Conservation (phyloP, 1,140 invertebrate genomes). For the Drosophila persimilis region DNA sequence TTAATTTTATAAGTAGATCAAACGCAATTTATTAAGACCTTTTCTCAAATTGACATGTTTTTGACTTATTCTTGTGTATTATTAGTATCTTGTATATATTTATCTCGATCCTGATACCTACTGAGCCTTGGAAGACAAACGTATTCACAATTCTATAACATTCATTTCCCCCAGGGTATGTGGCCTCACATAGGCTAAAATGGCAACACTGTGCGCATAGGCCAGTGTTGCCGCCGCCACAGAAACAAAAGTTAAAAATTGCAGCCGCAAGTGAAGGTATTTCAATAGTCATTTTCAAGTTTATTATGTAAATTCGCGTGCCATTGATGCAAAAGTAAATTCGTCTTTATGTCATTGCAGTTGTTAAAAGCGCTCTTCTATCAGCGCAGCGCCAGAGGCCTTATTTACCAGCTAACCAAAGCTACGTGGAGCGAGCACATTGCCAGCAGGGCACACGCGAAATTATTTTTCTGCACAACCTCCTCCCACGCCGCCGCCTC, state of each 20-base stretch:
- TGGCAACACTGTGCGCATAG: too few species aligned
- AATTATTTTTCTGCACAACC: constrained; percentile 49
- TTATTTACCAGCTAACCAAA: constrained; percentile 28
- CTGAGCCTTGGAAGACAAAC: too few species aligned
- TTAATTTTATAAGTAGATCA: too few species aligned
- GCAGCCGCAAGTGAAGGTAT: constrained; percentile 62
- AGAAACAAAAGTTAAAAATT: constrained; percentile 19
- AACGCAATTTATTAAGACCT: too few species aligned
- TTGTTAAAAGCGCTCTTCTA: constrained; percentile 57
- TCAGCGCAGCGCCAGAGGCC: constrained; percentile 40
- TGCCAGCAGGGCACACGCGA: constrained; percentile 64
- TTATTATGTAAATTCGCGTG: constrained; percentile 71
- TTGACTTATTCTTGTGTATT: too few species aligned
- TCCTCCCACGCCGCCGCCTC: neutral
- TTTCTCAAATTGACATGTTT: too few species aligned
- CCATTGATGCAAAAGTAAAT: constrained; percentile 28
- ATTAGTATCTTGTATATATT: too few species aligned
- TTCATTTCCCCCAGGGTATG: too few species aligned
- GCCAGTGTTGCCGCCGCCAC: constrained; percentile 28
- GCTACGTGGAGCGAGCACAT: constrained; percentile 62
- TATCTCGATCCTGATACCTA: too few species aligned
- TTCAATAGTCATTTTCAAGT: constrained; percentile 27
- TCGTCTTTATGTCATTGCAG: constrained; percentile 68
- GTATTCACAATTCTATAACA: too few species aligned
- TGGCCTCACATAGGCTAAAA: too few species aligned